Conservation (phyloP, 2,888 invertebrate species). For the Brassicogethes aeneus region DNA sequence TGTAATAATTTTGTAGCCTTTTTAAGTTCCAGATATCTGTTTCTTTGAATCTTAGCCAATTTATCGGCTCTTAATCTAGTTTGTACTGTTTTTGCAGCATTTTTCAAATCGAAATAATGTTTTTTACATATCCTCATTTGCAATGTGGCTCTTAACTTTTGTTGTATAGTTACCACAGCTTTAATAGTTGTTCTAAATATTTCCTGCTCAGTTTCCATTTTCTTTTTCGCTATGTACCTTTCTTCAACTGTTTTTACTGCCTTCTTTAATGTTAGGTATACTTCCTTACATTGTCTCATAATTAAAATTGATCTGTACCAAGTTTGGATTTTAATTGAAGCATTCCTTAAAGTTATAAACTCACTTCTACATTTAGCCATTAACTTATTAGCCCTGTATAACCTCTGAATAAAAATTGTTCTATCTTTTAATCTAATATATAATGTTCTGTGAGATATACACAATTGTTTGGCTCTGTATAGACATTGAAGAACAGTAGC, state of each 20-base stretch:
- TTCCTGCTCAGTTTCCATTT: slow-evolving; percentile 14
- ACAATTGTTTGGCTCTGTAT: slow-evolving; percentile 38
- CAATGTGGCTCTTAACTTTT: slow-evolving; percentile 28
- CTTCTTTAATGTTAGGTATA: slow-evolving; percentile 8
- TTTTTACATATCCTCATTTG: slow-evolving; percentile 28
- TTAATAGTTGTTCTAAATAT: too few relatives aligned
- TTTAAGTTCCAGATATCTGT: slow-evolving; percentile 10
- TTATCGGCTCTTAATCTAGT: slow-evolving; percentile 38
- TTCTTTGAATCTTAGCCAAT: slow-evolving; percentile 27
- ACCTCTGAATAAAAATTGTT: background rate
- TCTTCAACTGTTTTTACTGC: background rate
- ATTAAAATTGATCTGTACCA: slow-evolving; percentile 1
- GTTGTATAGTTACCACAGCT: too few relatives aligned
- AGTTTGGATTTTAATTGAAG: background rate
- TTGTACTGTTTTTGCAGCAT: slow-evolving; percentile 29
- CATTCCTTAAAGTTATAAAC: slow-evolving; percentile 22
- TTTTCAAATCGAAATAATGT: slow-evolving; percentile 25
- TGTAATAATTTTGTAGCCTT: slow-evolving; percentile 3
- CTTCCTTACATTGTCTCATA: slow-evolving; percentile 11
- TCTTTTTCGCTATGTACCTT: slow-evolving; percentile 1
- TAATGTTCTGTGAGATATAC: slow-evolving; percentile 20
- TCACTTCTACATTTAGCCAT: slow-evolving; percentile 30
- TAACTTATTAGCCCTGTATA: slow-evolving; percentile 5
- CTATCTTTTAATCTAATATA: slow-evolving; percentile 10
- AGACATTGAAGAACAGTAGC: slow-evolving; percentile 16